Base-by-base conservation (phyloP, 2,113 vertebrate genomes). In the Muscicapa adusta region DNA sequence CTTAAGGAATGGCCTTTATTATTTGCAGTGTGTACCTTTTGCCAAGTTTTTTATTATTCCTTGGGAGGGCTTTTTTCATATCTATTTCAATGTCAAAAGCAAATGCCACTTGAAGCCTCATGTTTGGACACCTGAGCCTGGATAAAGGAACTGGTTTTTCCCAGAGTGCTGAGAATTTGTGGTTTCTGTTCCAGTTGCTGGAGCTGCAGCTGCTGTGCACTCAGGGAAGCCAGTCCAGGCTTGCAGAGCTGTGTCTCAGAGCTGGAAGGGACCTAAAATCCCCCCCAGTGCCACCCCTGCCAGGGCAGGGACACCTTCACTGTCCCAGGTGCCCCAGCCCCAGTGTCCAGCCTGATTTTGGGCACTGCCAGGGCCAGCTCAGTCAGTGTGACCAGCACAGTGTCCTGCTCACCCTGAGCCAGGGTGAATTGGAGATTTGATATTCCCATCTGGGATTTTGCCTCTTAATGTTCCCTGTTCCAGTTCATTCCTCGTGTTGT, bases 201-300 rank as follows among this genome's bases (percentile, higher is more conserved):
- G 38, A 62, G 67, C 7, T 62, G 78, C 18, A 54, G 20, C 36
- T 86, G 70, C 36, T 58, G 18, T 14, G 40, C n/a, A 3, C 6
- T 0, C 25, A 12, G n/a, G 48, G 47, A 12, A 28, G 72, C 34
- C 48, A 42, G 5, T 33, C 8, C 36, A 14, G 25, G 19, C 28
- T 5, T 6, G 2, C 45, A 14, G 7, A 42, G 65, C 15, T 26
- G 53, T 11, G 58, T 23, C 50, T 24, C n/a, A 10, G 40, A 10
- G 2, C 9, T 19, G 63, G 15, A n/a, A n/a, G n/a, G n/a, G 56
- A 33, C 8, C 15, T 12, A 0, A 53, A 26, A 61, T 3, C 18
- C 18, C 25, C 1, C 0, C 28, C 54, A 29, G 12, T 10, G 8
- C 6, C 47, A 34, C 23, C 42, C 38, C 63, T 9, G 29, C 65